Conservation (phyloP, 2,888 invertebrate species). For the Aspidiotus destructor region DNA sequence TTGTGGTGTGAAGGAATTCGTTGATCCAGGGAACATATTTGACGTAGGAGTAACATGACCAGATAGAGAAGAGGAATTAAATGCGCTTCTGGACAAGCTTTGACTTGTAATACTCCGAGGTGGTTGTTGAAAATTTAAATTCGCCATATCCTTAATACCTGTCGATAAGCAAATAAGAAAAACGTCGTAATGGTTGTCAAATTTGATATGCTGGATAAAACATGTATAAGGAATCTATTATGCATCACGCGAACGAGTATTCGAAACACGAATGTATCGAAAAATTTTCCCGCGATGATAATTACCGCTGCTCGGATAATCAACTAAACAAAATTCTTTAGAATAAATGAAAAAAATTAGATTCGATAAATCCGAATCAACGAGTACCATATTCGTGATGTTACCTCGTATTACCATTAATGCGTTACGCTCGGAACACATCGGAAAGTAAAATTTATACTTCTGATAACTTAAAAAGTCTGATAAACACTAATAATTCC, state of each 20-base stretch:
- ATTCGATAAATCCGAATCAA: slow-evolving; percentile 21
- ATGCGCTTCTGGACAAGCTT: slow-evolving; percentile 55
- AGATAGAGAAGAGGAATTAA: slow-evolving; percentile 57
- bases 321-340: background rate
- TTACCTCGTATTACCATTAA: no score
- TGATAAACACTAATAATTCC: no score
- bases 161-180: slow-evolving; percentile 36
- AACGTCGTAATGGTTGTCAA: background rate
- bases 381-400: slow-evolving; percentile 20
- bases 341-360: slow-evolving; percentile 1
- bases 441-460: background rate
- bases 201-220: background rate
- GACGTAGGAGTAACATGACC: slow-evolving; percentile 67
- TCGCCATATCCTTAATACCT: slow-evolving; percentile 67
- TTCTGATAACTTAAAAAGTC: no score
- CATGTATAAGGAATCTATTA: background rate
- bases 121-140: slow-evolving; percentile 81
- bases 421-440: slow-evolving; percentile 5
- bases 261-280: no score
- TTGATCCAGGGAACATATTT: slow-evolving; percentile 51
- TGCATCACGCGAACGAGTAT: background rate
- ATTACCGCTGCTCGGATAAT: background rate
- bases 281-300: no score
- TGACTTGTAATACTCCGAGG: slow-evolving; percentile 77
- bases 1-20: slow-evolving; percentile 39